Evolutionary conservation across 2,888 invertebrate species (phyloP), one percentile per base, ranked within the genome.

Genomic region (Drosophila crucigera): DNA sequence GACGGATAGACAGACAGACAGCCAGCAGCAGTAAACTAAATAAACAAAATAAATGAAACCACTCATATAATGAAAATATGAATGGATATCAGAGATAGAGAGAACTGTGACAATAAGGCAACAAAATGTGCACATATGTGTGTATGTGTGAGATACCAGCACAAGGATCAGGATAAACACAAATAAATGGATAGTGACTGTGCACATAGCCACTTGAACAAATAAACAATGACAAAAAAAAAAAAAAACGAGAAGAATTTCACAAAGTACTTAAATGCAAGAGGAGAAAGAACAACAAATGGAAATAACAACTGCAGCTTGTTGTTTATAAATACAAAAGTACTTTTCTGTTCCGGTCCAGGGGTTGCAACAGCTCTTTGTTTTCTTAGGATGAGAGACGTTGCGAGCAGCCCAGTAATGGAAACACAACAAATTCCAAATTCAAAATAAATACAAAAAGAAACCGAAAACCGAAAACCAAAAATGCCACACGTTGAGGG

Each of bases 221-320:
- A 85, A 85, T 85, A 90, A 90, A 85, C 89, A 85, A 86, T 90
- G 89, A 90, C 86, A 76, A 76, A 54, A 83, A 39, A 5, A 25
- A 16, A 2, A 53, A n/a, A 11, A 30, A 30, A 31, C 14, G 22
- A 55, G 4, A 4, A 56, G 28, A 28, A 78, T 84, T 90, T 79
- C 76, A 89, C 89, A 90, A 89, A 84, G 84, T 90, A 83, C 84
- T 84, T 72, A 85, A 79, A 84, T 85, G 83, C 84, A 79, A 50
- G 55, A 61, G 50, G 56, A 84, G 65, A 37, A 83, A 69, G 78
- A 68, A 30, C 47, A 47, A 47, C 25, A 25, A 54, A 56, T 61
- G 47, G 76, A 58, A 68, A 67, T 49, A 82, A 82, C 82, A 82
- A 77, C 68, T 84, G 86, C 90, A 90, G 86, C 90, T 83, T 89